Base-by-base conservation (phyloP, 2,113 vertebrate genomes). In the Nicator chloris region DNA sequence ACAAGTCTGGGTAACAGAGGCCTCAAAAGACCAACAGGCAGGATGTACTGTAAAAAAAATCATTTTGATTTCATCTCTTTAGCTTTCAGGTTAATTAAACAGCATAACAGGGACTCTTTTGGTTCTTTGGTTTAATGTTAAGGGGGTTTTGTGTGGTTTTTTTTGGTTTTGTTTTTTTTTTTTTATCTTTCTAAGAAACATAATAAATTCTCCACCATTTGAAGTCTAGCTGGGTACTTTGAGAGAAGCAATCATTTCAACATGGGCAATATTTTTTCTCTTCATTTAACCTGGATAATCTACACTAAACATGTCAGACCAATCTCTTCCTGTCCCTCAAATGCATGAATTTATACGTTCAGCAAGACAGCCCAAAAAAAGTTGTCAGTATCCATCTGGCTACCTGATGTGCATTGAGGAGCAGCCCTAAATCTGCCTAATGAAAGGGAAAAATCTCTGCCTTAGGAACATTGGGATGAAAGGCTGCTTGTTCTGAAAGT, bases 61-160 rank as follows among this genome's bases (percentile, higher is more conserved):
- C 1, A 51, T 39, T 70, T 49, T 75, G 6, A 4, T 7, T 40
- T 63, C 3, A 33, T 78, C 73, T 26, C 51, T 82, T 81, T 59
- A 44, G 6, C 10, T 66, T 7, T 50, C 6, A 5, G 15, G 23
- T 65, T 71, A 78, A 39, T n/a, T 75, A 60, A 76, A 37, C 12
- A 54, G 15, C 26, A 20, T 30, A 51, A 33, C 6, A 40, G 7
- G 40, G 6, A 8, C 4, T 73, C 2, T 1, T 39, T 60, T 35
- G 2, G 4, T 47, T 64, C 7, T 3, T 53, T 50, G 22, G 12
- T 10, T 59, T 45, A 63, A 28, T 20, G 11, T 21, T 26, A 13
- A 12, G 10, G 5, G 7, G 1, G 5, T 4, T 8, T 30, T 24
- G 26, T 28, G 14, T 8, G 22, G 0, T 1, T 26, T 39, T 21